phyloP scores from a whole-genome alignment of 2,113 vertebrate genomes.

The Tenebrosternarchus preto region DNA sequence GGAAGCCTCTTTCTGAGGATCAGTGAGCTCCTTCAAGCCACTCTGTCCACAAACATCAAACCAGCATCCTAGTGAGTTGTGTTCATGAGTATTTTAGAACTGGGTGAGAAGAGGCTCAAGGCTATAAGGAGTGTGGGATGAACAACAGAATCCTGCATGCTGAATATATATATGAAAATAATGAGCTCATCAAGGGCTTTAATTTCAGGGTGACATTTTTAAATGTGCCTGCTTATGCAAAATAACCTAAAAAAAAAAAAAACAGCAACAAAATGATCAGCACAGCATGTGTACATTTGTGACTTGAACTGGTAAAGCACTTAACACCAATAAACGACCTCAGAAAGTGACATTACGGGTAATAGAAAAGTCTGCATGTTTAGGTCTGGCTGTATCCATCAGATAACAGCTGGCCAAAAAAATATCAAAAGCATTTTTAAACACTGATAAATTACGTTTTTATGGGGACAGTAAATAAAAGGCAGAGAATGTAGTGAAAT shows the following conservation, averaged over 20 bases:
- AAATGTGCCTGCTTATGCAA: conserved; percentile 42
- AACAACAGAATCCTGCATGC: background rate
- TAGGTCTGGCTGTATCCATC: background rate
- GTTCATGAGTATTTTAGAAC: background rate
- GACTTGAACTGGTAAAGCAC: background rate
- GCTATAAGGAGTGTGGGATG: background rate
- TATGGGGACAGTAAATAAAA: conserved; percentile 39
- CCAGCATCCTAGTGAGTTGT: background rate
- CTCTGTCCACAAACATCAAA: conserved; percentile 18
- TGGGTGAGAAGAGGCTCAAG: background rate
- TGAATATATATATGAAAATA: conserved; percentile 22
- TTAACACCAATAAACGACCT: background rate
- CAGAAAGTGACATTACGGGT: background rate
- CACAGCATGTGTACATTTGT: background rate
- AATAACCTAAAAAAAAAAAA: conserved; percentile 26
- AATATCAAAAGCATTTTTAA: conserved; percentile 5
- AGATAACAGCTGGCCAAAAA: conserved; percentile 8
- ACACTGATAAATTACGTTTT: background rate
- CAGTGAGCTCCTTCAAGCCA: conserved; percentile 29
- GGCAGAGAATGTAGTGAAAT: conserved; percentile 60
- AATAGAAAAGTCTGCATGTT: background rate
- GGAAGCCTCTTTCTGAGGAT: conserved; percentile 19
- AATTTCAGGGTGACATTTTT: conserved; percentile 49
- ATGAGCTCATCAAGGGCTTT: conserved; percentile 33
- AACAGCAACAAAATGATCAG: conserved; percentile 1